Conservation (phyloP, 1,140 invertebrate genomes). For the Hylyphantes graminicola region DNA sequence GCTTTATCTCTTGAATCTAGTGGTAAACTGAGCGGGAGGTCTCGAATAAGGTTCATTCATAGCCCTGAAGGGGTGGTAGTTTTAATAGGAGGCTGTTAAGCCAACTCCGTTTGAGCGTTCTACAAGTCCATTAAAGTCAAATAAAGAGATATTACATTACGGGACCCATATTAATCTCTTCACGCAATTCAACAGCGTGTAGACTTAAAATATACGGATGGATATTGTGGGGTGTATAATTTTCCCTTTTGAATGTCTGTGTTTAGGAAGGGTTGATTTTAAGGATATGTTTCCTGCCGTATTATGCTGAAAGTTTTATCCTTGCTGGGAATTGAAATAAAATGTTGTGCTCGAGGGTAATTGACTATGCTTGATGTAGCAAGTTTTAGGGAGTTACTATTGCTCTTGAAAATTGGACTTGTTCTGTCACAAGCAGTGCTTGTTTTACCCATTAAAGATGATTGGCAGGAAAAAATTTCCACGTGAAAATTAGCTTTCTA, state of each 20-base stretch:
- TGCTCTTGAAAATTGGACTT: background rate
- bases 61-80: background rate
- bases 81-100: slow-evolving; percentile 46
- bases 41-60: slow-evolving; percentile 4
- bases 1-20: slow-evolving; percentile 38
- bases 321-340: slow-evolving; percentile 16
- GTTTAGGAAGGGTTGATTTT: background rate
- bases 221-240: slow-evolving; percentile 5
- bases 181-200: slow-evolving; percentile 7
- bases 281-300: background rate
- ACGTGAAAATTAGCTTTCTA: background rate
- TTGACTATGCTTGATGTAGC: background rate
- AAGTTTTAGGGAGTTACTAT: background rate
- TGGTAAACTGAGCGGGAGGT: slow-evolving; percentile 41
- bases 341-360: background rate
- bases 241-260: slow-evolving; percentile 13
- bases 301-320: background rate
- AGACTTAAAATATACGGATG: slow-evolving; percentile 1
- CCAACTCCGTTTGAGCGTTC: slow-evolving; percentile 24
- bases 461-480: background rate
- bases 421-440: background rate
- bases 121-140: slow-evolving; percentile 55
- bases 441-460: background rate
- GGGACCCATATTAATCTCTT: slow-evolving; percentile 11
- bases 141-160: slow-evolving; percentile 56